phyloP scores from a whole-genome alignment of 2,888 invertebrate genomes.

The Cenopis cana region DNA sequence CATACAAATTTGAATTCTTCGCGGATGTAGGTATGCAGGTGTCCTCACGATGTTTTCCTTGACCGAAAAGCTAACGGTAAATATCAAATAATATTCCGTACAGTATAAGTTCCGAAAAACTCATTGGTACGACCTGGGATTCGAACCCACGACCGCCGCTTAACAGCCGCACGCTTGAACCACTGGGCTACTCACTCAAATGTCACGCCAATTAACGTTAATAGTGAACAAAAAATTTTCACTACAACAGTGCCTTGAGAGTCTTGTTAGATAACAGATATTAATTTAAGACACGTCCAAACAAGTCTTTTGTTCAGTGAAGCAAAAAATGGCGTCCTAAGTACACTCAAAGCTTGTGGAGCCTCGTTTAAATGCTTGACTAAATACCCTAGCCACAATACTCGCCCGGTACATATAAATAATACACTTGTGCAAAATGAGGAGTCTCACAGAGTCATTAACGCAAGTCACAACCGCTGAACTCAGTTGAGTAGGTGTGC shows the following conservation, averaged over 20 bases:
- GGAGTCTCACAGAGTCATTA: constrained; percentile 37
- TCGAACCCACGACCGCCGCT: no score
- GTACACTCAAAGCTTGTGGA: not conserved
- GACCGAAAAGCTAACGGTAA: no score
- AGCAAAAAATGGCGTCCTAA: not conserved
- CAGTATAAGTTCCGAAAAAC: no score
- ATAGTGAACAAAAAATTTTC: not conserved
- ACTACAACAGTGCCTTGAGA: not conserved
- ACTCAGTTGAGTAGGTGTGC: constrained; percentile 33
- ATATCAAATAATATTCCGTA: no score
- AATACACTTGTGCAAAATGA: constrained; percentile 32
- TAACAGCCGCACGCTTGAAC: no score
- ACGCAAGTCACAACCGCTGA: constrained; percentile 38
- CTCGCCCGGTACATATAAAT: constrained; percentile 19
- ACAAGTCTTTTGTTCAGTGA: not conserved
- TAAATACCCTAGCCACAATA: constrained; percentile 1
- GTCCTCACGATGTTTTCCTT: no score
- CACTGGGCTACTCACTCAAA: no score
- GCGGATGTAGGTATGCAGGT: no score
- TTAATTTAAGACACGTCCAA: not conserved
- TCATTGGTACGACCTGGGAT: no score
- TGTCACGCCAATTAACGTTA: no score
- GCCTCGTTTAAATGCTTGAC: constrained; percentile 5
- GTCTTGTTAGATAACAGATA: not conserved
- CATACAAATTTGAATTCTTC: no score